Conservation (phyloP, 2,797 vertebrate genomes). For the Gobio occitaniae region DNA sequence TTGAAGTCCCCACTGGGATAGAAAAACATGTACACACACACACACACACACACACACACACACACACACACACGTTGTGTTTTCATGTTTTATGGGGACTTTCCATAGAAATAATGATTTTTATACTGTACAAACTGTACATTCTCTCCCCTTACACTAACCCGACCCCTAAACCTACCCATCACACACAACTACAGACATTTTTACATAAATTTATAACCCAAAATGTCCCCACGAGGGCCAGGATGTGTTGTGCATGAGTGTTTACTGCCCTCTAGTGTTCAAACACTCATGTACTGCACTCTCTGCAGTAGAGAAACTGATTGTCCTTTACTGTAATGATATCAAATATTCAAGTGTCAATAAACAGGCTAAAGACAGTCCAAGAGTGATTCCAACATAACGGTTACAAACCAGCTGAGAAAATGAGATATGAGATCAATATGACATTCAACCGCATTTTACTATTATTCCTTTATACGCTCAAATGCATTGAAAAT, state of each 20-base stretch:
- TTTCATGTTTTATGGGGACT: too few species aligned
- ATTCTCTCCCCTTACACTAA: too few species aligned
- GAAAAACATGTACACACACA: neutral
- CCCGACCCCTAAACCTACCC: too few species aligned
- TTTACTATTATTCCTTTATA: neutral
- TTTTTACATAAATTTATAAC: too few species aligned
- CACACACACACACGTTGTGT: too few species aligned
- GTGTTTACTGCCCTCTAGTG: constrained; percentile 70
- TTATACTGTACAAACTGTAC: too few species aligned
- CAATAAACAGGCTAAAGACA: neutral
- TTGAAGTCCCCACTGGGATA: too few species aligned
- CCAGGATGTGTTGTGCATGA: neutral
- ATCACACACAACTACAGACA: too few species aligned
- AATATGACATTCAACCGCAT: neutral
- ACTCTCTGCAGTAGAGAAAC: neutral
- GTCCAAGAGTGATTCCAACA: neutral
- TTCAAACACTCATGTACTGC: neutral
- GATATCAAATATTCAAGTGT: neutral
- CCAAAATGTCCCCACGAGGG: too few species aligned
- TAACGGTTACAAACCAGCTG: neutral
- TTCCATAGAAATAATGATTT: too few species aligned
- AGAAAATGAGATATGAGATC: neutral
- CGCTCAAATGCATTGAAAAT: too few species aligned
- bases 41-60: neutral
- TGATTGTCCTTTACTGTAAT: neutral